phyloP scores from a whole-genome alignment of 2,113 vertebrate genomes.

The Heterochromis multidens region DNA sequence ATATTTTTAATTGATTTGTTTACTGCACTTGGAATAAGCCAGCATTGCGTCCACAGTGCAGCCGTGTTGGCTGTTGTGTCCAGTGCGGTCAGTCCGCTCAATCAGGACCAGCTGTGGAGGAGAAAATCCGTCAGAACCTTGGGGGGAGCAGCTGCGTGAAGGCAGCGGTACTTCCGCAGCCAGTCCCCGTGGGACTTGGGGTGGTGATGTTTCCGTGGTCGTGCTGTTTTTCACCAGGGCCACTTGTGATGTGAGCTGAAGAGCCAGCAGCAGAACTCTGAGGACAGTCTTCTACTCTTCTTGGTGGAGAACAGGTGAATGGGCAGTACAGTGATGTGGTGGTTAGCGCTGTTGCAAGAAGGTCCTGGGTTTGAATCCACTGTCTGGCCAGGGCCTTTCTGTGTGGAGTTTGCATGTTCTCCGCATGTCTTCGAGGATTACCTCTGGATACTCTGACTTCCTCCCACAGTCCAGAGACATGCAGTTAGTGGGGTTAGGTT shows the following conservation, averaged over 20 bases:
- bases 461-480: no score
- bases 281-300: not conserved
- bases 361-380: no score
- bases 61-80: no score
- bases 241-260: constrained; percentile 44
- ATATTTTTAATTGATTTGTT: no score
- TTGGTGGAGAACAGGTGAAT: not conserved
- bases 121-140: not conserved
- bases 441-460: no score
- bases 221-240: not conserved
- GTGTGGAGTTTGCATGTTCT: no score
- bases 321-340: no score
- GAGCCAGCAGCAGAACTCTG: constrained; percentile 40
- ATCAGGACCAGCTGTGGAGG: not conserved
- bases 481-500: no score
- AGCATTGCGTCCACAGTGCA: not conserved
- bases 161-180: not conserved
- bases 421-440: no score
- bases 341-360: no score
- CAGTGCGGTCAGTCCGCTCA: not conserved
- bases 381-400: no score
- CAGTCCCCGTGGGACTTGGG: not conserved
- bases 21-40: not conserved
- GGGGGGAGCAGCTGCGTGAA: constrained; percentile 34
- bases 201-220: not conserved